Base-by-base conservation (phyloP, 2,888 invertebrate genomes). In the Eupithecia exiguata region DNA sequence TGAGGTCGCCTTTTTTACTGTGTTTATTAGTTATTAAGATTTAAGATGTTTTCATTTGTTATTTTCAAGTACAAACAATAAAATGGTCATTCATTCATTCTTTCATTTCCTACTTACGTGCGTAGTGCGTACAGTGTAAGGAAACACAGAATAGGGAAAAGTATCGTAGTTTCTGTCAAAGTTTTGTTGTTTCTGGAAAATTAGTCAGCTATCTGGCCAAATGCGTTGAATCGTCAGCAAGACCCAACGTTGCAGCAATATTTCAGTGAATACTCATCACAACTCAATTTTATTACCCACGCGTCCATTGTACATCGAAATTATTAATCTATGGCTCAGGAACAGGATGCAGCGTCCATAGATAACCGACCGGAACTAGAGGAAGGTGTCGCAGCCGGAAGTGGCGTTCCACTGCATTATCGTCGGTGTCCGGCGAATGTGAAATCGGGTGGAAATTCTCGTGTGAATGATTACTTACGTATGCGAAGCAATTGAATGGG, bases 301-400 rank as follows among this genome's bases (percentile, higher is more conserved):
- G 63, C 35, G 36, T 36, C n/a, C 63, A 65, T 38, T 66, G 16
- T 35, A 16, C 62, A 62, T 38, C 66, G n/a, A 40, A 66, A 65
- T 66, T 72, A 68, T 66, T 72, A 74, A 71, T 70, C 36, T 30
- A 43, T 62, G 61, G 67, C 72, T 63, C 77, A 78, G 80, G 80
- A 77, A 78, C 77, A 78, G 81, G 80, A 77, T 79, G 76, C 74
- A 76, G 78, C 75, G 78, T 77, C 80, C 83, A 79, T 82, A 85
- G 84, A 85, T 86, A 86, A 81, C 81, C 74, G 38, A 38, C 78
- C 82, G 87, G 86, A 86, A 81, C 83, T 81, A 81, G 83, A 81
- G 84, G 86, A 84, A 87, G 86, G 85, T 85, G 86, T 84, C 84
- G 83, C 81, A 77, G 77, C 74, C 85, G 88, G 88, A 86, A 74